A percentile compares a stretch with the other conserved stretches of the same genome.
Evolutionary conservation across 2,888 invertebrate species (phyloP).

Genomic region (Chirona hameri): DNA sequence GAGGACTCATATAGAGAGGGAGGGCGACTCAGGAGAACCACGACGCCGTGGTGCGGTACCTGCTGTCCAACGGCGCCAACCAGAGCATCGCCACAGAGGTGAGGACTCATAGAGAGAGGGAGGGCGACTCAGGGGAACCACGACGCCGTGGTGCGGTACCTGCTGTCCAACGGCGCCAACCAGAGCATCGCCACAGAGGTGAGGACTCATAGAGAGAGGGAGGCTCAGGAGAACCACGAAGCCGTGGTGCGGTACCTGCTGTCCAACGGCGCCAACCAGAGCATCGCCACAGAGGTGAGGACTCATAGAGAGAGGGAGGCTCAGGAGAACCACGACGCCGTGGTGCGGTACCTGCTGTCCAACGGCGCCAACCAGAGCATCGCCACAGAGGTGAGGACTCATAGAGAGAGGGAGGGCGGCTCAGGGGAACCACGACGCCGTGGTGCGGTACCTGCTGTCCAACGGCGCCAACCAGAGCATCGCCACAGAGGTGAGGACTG

Average conservation of each 20-base stretch:
- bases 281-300: slow-evolving; percentile 75
- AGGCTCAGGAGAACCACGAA: too few species aligned
- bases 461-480: slow-evolving; percentile 97
- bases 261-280: slow-evolving; percentile 91
- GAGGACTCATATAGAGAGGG: too few species aligned
- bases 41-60: too few species aligned
- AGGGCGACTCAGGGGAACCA: too few species aligned
- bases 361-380: slow-evolving; percentile 97
- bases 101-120: too few species aligned
- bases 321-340: slow-evolving; percentile 95
- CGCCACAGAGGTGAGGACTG: slow-evolving; percentile 76
- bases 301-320: slow-evolving; percentile 98
- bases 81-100: background rate
- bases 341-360: slow-evolving; percentile 85
- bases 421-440: slow-evolving; percentile 95
- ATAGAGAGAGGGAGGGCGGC: too few species aligned
- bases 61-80: background rate
- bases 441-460: slow-evolving; percentile 85
- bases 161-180: too few species aligned
- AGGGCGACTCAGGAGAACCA: too few species aligned
- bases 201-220: too few species aligned
- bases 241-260: slow-evolving; percentile 91
- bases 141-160: too few species aligned
- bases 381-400: slow-evolving; percentile 46
- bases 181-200: too few species aligned